phyloP scores from a whole-genome alignment of 2,888 invertebrate species.

The Leptinotarsa rubiginosa region DNA sequence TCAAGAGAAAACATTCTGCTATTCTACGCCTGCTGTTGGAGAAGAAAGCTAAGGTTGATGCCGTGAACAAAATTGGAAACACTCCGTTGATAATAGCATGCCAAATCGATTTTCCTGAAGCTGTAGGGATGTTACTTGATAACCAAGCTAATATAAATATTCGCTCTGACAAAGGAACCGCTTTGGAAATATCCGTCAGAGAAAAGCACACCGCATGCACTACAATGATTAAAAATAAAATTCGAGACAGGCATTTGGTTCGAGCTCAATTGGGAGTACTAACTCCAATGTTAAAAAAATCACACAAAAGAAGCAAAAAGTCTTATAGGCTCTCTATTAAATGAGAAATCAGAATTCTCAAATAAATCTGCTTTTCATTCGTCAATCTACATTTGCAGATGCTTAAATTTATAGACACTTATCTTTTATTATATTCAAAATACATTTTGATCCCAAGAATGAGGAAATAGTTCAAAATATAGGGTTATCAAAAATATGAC shows the following conservation, averaged over 20 bases:
- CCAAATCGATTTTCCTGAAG: constrained; percentile 17
- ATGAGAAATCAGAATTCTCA: no score
- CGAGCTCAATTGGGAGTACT: background rate
- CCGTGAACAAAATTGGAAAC: constrained; percentile 11
- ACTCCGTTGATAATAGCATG: constrained; percentile 28
- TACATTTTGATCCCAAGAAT: no score
- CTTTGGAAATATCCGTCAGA: background rate
- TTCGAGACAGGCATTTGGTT: background rate
- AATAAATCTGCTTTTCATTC: no score
- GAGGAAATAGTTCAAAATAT: no score
- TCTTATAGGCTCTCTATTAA: background rate
- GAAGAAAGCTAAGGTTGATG: constrained; percentile 25
- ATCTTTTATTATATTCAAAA: no score
- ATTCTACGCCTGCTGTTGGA: constrained; percentile 19
- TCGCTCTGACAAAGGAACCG: constrained; percentile 1
- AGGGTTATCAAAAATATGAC: no score
- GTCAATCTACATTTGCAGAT: no score
- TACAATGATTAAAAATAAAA: background rate
- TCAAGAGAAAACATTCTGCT: constrained; percentile 18
- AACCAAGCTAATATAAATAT: background rate
- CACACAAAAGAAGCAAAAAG: background rate
- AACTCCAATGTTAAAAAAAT: constrained; percentile 11
- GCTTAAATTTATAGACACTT: no score
- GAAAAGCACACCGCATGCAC: background rate
- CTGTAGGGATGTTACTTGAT: constrained; percentile 22